A percentile compares a stretch with the other conserved stretches of the same genome.
These are phyloP conservation scores for Daptonema setosum DNA, from an alignment of 2,888 invertebrate species.

Conservation along the genomic window DNA sequence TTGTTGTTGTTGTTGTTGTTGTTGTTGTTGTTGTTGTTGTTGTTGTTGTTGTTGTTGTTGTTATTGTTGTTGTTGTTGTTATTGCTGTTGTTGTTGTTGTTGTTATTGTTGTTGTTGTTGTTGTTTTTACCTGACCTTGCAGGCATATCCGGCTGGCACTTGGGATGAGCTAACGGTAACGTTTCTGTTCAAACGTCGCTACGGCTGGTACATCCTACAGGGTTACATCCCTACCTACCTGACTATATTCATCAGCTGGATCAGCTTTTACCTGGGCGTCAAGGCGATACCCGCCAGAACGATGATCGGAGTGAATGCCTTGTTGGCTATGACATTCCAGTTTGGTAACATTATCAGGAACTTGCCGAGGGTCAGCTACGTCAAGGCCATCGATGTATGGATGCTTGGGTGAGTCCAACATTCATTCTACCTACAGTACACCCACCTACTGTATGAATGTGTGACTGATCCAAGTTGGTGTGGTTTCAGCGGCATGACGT, in stretches of 20 bases:
- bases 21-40: too few relatives aligned
- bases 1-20: too few relatives aligned
- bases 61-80: too few relatives aligned
- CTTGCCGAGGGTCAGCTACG: slow-evolving; percentile 25
- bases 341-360: slow-evolving; percentile 27
- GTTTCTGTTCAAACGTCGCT: slow-evolving; percentile 22
- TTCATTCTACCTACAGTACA: not conserved
- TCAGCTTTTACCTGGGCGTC: slow-evolving; percentile 25
- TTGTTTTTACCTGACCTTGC: too few relatives aligned
- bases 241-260: slow-evolving; percentile 26
- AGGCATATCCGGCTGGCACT: slow-evolving; percentile 22
- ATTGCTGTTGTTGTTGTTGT: too few relatives aligned
- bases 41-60: too few relatives aligned
- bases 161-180: slow-evolving; percentile 26
- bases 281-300: slow-evolving; percentile 26
- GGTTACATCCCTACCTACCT: slow-evolving; percentile 26
- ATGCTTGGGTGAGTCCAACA: slow-evolving; percentile 15
- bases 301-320: slow-evolving; percentile 26
- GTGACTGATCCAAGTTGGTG: not conserved
- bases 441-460: not conserved
- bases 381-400: slow-evolving; percentile 23
- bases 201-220: slow-evolving; percentile 27
- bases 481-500: slow-evolving; percentile 20
- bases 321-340: slow-evolving; percentile 28
- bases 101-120: too few relatives aligned